Evolutionary conservation across 2,888 invertebrate genomes (phyloP).

Genomic region (Nebria salina): DNA sequence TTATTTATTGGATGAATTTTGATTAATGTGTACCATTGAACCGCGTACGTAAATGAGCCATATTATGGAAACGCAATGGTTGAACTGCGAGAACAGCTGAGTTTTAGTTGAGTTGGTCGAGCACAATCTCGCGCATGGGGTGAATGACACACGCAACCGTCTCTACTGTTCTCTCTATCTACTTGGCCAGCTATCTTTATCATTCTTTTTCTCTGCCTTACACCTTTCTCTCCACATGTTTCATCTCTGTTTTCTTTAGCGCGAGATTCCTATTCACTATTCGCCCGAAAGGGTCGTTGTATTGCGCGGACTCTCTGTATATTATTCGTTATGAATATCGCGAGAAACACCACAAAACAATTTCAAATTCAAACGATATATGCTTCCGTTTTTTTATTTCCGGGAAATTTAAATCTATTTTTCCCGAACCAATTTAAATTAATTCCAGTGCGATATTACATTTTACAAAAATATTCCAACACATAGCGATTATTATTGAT

Average conservation of each 20-base stretch:
- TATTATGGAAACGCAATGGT: not conserved
- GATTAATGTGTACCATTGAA: not conserved
- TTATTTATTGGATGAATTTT: too few species aligned
- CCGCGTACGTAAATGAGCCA: not conserved
- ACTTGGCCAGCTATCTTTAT: not conserved
- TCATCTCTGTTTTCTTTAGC: not conserved
- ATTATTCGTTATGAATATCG: too few species aligned
- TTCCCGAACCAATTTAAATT: too few species aligned
- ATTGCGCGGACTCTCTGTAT: not conserved
- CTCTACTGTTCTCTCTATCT: not conserved
- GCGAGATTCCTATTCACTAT: not conserved
- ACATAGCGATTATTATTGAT: too few species aligned
- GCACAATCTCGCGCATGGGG: not conserved
- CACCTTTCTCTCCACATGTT: not conserved
- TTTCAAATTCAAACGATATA: too few species aligned
- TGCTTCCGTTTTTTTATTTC: too few species aligned
- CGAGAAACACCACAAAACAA: too few species aligned
- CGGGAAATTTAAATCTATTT: too few species aligned
- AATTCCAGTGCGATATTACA: too few species aligned
- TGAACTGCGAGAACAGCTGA: not conserved
- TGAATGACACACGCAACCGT: not conserved
- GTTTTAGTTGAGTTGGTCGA: not conserved
- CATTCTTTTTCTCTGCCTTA: not conserved
- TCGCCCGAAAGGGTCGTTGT: conserved; percentile 1
- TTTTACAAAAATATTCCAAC: too few species aligned